A percentile compares a stretch with the other conserved stretches of the same genome.
Conservation (phyloP, 2,797 vertebrate species). For the Gymnocypris eckloni region DNA sequence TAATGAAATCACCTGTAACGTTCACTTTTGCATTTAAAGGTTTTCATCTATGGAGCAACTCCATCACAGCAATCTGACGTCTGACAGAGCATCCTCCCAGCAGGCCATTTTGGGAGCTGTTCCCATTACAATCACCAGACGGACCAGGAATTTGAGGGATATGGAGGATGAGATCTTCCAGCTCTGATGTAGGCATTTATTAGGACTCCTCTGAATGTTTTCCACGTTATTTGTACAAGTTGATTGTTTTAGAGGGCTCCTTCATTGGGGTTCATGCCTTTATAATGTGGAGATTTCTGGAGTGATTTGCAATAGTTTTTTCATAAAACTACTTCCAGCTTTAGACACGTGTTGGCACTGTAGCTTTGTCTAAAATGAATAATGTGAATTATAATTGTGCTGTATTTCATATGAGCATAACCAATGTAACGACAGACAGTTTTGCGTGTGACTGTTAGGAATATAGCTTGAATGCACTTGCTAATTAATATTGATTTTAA, state of each 20-base stretch:
- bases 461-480: not conserved
- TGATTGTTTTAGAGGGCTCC: not conserved
- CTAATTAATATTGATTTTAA: not conserved
- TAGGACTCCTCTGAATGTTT: conserved; percentile 22
- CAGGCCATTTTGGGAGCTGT: conserved; percentile 73
- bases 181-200: conserved; percentile 75
- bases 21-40: conserved; percentile 27
- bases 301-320: conserved; percentile 8
- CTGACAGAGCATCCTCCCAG: conserved; percentile 61
- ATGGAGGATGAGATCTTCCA: conserved; percentile 92
- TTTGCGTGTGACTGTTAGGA: not conserved
- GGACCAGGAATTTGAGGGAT: conserved; percentile 78
- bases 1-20: not conserved
- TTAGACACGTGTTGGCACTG: not conserved
- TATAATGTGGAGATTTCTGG: not conserved
- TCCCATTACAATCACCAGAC: conserved; percentile 83
- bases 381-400: conserved; percentile 4
- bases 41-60: conserved; percentile 49
- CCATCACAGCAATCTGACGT: conserved; percentile 1
- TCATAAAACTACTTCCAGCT: conserved; percentile 4
- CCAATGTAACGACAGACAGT: not conserved
- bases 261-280: not conserved
- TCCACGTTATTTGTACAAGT: not conserved
- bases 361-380: conserved; percentile 1
- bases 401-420: not conserved